Conservation (phyloP, 2,113 vertebrate species). For the Myanophis thanlyinensis region DNA sequence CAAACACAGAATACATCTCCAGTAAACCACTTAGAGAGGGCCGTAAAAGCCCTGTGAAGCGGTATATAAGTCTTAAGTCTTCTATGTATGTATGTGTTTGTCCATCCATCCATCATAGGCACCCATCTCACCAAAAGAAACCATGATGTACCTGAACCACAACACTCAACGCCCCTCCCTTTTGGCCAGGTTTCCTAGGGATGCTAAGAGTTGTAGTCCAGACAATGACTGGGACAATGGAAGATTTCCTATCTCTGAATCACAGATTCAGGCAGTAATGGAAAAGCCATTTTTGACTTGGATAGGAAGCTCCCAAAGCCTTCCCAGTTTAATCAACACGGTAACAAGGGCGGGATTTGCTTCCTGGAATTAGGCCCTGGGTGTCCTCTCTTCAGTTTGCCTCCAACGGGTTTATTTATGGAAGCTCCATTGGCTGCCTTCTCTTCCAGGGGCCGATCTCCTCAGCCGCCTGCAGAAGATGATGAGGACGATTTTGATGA, state of each 20-base stretch:
- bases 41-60: not conserved
- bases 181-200: not conserved
- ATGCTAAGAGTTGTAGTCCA: not conserved
- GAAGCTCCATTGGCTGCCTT: not conserved
- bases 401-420: not conserved
- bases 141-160: not conserved
- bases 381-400: not conserved
- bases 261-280: not conserved
- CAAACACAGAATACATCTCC: no score
- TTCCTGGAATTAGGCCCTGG: not conserved
- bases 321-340: not conserved
- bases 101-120: not conserved
- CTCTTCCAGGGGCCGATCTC: slow-evolving; percentile 78
- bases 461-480: slow-evolving; percentile 86
- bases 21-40: not conserved
- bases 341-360: not conserved
- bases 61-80: not conserved
- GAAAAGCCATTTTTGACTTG: not conserved
- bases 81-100: not conserved
- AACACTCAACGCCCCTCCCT: not conserved
- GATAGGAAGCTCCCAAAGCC: not conserved
- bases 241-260: not conserved
- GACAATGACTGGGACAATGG: not conserved
- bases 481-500: slow-evolving; percentile 89
- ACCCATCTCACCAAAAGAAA: not conserved